Base-by-base conservation (phyloP, 2,888 invertebrate species). In the Oscheius sp. region DNA sequence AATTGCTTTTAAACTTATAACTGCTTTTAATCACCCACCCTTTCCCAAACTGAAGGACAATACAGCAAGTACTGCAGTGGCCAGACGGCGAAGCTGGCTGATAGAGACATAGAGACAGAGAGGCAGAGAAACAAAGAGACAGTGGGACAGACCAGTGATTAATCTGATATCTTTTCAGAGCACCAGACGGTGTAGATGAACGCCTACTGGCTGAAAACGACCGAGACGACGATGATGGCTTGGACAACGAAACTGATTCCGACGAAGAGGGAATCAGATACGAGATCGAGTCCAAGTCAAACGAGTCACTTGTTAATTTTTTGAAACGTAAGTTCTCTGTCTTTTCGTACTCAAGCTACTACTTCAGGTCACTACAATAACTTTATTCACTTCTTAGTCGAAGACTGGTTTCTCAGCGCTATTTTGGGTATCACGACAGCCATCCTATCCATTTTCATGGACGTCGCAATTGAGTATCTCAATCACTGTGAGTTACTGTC, bases 391-490 rank as follows among this genome's bases (percentile, higher is more conserved):
- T 88, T 88, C 79, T 82, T 88, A 74, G 87, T 89, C 55, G 91
- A 91, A 79, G 91, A 91, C 79, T 91, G 91, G 90, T 88, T 90
- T 74, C 89, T 91, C 74, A 86, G 90, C 57, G 90, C 90, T 1
- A 80, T 90, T 58, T 87, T 91, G 35, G 91, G 91, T 2, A 85
- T 90, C 57, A 87, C 90, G 50, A 91, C 90, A 84, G 91, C 91
- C 37, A 81, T 90, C 21, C 77, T 89, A 37, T 87, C 87, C 1
- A 87, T 88, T 42, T 77, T 76, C 58, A 86, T 87, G 66, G 88
- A 88, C 68, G 81, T 88, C 57, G 77, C 78, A 50, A 86, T 86
- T 73, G 88, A 88, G 70, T 86, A 88, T 73, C 73, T 89, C n/a
- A 82, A 85, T 60, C 85, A 88, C 70, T 86, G 88, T 88, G 59